Base-by-base conservation (phyloP, 1,140 invertebrate genomes). In the Drosophila ogumai region DNA sequence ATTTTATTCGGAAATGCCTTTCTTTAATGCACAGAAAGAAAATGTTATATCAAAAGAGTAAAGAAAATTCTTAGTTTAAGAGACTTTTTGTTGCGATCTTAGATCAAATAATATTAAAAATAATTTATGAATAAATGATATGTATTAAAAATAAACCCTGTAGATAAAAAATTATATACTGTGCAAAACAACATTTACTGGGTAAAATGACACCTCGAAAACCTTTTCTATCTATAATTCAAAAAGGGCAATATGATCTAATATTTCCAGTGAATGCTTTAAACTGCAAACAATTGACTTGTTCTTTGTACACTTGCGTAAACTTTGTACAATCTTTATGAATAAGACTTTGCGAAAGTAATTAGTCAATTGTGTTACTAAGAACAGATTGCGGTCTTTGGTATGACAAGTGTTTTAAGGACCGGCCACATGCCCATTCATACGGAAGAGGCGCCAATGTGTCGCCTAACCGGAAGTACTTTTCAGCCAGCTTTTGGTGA, bases 351-450 rank as follows among this genome's bases (percentile, higher is more conserved):
- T 6, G 19, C 1, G 17, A 65, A 65, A 12, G 25, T 28, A 31
- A n/a, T 60, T 25, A 67, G 43, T 67, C 58, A 67, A 36, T 25
- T 17, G 10, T 34, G 43, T 74, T 56, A 25, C 22, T 25, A 50
- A 32, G 68, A 56, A 75, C n/a, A 32, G 41, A 68, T 68, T 34
- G 43, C 10, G 22, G 13, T 22, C 7, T 55, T 38, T 55, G 34
- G 9, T 68, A 7, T 25, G 46, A 36, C 46, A 68, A 43, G 25
- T 69, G 66, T 44, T 66, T 52, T 41, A 25, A 25, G 36, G 12
- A 49, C n/a, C 8, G 15, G 25, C 32, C 25, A 38, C 28, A 44
- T 46, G 22, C 2, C 25, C 15, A 36, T 19, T 22, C 28, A n/a
- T 10, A 32, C 15, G 3, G 9, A 25, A 13, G 25, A 31, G 31